A percentile compares a stretch with the other conserved stretches of the same genome.
phyloP scores from a whole-genome alignment of 2,888 invertebrate genomes.

The Punctoribates punctum region DNA sequence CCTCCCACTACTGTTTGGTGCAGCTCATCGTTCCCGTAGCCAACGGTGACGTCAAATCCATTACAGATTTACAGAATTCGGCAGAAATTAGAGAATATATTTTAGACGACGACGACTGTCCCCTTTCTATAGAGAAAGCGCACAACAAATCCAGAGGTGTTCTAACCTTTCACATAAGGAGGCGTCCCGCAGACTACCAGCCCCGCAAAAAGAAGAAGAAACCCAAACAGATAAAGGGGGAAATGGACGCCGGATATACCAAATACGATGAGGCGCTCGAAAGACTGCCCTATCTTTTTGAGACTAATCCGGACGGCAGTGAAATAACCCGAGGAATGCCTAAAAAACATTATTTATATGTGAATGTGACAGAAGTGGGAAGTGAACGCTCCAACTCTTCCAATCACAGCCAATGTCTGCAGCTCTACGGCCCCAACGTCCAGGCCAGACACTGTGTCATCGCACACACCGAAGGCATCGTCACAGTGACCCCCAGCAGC shows the following conservation, averaged over 20 bases:
- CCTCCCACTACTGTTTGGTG: conserved; percentile 85
- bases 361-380: conserved; percentile 68
- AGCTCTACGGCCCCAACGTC: conserved; percentile 77
- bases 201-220: conserved; percentile 84
- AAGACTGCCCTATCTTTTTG: conserved; percentile 66
- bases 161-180: conserved; percentile 93
- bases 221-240: conserved; percentile 51
- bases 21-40: conserved; percentile 64
- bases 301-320: conserved; percentile 69
- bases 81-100: conserved; percentile 67
- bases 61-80: conserved; percentile 21
- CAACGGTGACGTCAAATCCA: conserved; percentile 25
- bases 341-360: conserved; percentile 59
- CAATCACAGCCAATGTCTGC: conserved; percentile 44
- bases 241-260: conserved; percentile 38
- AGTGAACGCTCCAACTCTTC: conserved; percentile 61
- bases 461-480: conserved; percentile 82
- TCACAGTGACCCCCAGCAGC: conserved; percentile 87
- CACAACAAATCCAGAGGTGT: conserved; percentile 68
- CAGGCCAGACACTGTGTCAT: conserved; percentile 93
- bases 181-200: conserved; percentile 84
- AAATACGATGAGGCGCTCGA: conserved; percentile 46
- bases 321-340: conserved; percentile 56
- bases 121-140: conserved; percentile 67
- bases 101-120: conserved; percentile 95